Base-by-base conservation (phyloP, 1,140 invertebrate species). In the Procambarus clarkii region DNA sequence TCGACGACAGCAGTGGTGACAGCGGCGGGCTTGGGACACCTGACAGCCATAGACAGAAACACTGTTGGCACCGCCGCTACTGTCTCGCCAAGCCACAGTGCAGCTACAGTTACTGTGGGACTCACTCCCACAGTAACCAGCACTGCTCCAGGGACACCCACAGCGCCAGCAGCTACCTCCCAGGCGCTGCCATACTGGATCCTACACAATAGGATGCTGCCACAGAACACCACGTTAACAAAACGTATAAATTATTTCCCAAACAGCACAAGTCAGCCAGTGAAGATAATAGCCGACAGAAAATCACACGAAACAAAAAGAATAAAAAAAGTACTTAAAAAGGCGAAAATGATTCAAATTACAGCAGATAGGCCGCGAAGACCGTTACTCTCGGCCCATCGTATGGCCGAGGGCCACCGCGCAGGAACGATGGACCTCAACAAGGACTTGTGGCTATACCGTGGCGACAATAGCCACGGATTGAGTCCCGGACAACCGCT, bases 391-490 rank as follows among this genome's bases (percentile, higher is more conserved):
- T 44, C 3, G 24, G 18, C 11, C 76, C 11, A 44, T 11, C 84
- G 15, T 21, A 50, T 18, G 64, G 54, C 3, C 46, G 4, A 1
- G 8, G 46, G 44, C 4, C 18, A 60, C 7, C 45, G 45, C 9
- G 15, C 45, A 3, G 58, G 21, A 1, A 21, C n/a, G 8, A 18
- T 44, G 45, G 69, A 77, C 2, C 60, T 76, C 34, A 74, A 81
- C 60, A 86, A 92, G 58, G 91, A 92, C 50, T 50, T 87, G 5
- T 92, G 91, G 91, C n/a, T 87, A 21, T 92, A 84, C 69, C 50
- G 85, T 44, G 91, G 85, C 46, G 80, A 86, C 21, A 78, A 18
- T 18, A n/a, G 46, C 50, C 85, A 88, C 21, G 71, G 85, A 3
- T 81, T 91, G 71, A 81, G 48, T 44, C 86, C 78, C 21, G 54